Evolutionary conservation across 2,888 invertebrate species (phyloP).

Genomic region (Dicyrtomina minuta): DNA sequence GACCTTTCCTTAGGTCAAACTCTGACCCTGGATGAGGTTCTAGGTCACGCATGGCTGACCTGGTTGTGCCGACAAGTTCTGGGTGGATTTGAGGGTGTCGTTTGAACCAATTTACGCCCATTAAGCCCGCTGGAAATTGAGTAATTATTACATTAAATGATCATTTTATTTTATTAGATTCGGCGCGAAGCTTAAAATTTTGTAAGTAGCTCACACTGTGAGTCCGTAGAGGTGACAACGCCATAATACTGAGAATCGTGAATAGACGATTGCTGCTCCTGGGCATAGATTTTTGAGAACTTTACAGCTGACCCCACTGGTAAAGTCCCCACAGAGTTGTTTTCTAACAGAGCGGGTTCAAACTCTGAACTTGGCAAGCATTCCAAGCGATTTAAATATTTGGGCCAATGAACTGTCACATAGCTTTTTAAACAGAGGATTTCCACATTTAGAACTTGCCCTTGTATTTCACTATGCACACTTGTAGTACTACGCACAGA

Average conservation of each 20-base stretch:
- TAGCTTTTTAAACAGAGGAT: not conserved
- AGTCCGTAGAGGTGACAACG: not conserved
- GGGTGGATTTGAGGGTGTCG: not conserved
- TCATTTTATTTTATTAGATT: not conserved
- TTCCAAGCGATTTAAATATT: not conserved
- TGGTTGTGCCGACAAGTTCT: not conserved
- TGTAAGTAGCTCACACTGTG: not conserved
- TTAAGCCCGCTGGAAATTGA: not conserved
- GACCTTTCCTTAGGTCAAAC: not conserved
- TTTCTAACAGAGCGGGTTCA: not conserved
- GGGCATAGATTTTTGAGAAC: not conserved
- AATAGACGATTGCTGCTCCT: not conserved
- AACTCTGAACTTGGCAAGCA: not conserved
- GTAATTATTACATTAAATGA: not conserved
- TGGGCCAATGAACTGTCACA: conserved; percentile 3
- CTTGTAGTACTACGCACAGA: not conserved
- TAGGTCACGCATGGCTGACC: not conserved
- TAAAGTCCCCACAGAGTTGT: not conserved
- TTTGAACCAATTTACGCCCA: conserved; percentile 7
- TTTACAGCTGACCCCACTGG: not conserved
- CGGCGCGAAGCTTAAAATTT: not conserved
- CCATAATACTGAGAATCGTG: not conserved
- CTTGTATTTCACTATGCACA: not conserved
- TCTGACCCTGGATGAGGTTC: not conserved
- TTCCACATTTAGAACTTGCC: not conserved